A percentile compares a stretch with the other conserved stretches of the same genome.
These are phyloP conservation scores for Athene cunicularia DNA, from an alignment of 2,113 vertebrate genomes.

Conservation along the genomic window DNA sequence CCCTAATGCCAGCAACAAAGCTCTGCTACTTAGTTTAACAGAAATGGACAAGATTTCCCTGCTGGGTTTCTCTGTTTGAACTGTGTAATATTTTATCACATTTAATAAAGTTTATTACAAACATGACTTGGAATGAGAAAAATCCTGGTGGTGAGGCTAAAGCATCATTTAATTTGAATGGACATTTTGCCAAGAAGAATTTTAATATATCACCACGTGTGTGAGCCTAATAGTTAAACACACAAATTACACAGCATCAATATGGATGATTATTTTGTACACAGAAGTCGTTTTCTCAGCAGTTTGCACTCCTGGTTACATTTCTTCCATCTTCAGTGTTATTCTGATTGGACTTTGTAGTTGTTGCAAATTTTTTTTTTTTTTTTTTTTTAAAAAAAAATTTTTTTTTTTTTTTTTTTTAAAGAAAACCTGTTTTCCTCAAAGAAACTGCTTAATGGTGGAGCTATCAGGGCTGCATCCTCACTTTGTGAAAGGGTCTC, in stretches of 20 bases:
- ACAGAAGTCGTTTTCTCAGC: neutral
- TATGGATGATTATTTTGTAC: neutral
- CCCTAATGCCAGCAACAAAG: neutral
- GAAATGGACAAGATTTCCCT: constrained; percentile 23
- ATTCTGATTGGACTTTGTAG: neutral
- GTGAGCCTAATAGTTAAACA: neutral
- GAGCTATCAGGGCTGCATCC: neutral
- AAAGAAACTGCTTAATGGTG: neutral
- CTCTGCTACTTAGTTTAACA: constrained; percentile 34
- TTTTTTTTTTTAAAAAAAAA: too few species aligned
- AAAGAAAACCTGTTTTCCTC: neutral
- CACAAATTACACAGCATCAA: neutral
- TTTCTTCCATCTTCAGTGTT: neutral
- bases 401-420: neutral
- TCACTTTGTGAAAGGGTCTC: neutral
- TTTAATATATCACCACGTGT: neutral
- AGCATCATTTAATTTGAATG: constrained; percentile 11
- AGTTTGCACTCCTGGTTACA: accelerated
- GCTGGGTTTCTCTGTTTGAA: constrained; percentile 15
- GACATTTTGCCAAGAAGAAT: neutral
- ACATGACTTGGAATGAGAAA: neutral
- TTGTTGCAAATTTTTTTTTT: neutral
- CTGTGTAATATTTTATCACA: neutral
- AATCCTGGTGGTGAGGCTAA: neutral
- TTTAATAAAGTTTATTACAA: constrained; percentile 51